phyloP scores from a whole-genome alignment of 2,888 invertebrate species.

The Hyles lineata region DNA sequence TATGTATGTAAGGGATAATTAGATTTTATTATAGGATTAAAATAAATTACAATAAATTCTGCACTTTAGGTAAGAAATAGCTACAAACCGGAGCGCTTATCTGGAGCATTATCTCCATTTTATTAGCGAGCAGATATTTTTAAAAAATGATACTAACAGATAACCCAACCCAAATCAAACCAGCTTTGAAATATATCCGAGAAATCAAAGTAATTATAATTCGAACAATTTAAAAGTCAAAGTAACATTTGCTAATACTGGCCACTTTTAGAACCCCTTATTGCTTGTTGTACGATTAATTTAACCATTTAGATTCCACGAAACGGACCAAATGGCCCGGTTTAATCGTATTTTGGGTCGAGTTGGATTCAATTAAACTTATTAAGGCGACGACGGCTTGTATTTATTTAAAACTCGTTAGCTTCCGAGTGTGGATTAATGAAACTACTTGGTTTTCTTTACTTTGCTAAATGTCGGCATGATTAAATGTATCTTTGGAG shows the following conservation, averaged over 20 bases:
- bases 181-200: background rate
- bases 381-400: background rate
- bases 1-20: too few species aligned
- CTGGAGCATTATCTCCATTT: too few species aligned
- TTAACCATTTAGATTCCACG: slow-evolving; percentile 6
- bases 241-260: background rate
- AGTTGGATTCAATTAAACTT: slow-evolving; percentile 18
- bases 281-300: background rate
- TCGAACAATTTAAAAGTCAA: background rate
- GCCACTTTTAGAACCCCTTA: background rate
- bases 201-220: background rate
- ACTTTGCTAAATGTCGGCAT: background rate
- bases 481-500: background rate
- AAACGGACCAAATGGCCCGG: slow-evolving; percentile 1
- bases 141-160: too few species aligned
- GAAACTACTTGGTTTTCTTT: background rate
- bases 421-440: background rate
- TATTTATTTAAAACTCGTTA: slow-evolving; percentile 17
- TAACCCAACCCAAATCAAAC: too few species aligned
- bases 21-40: too few species aligned
- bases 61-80: too few species aligned
- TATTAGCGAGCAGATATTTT: too few species aligned
- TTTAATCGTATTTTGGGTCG: slow-evolving; percentile 7
- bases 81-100: too few species aligned
- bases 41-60: too few species aligned